These are phyloP conservation scores for Cryptus armator DNA, from an alignment of 2,888 invertebrate genomes.

Conservation along the genomic window DNA sequence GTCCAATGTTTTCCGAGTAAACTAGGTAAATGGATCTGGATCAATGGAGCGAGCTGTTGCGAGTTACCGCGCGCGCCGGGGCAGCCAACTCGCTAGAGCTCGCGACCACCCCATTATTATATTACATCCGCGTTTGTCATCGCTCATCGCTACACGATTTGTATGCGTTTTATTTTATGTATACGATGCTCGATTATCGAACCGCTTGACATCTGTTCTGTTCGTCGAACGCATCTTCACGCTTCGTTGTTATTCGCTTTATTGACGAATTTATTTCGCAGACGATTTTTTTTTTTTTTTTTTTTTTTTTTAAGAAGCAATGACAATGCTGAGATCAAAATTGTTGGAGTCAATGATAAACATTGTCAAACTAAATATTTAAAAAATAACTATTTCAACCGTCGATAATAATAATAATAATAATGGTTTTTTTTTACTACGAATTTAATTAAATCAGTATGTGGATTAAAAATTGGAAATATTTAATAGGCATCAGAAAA, in stretches of 20 bases:
- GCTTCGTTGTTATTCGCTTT: constrained; percentile 4
- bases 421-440: no score
- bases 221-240: neutral
- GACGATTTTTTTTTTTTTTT: neutral
- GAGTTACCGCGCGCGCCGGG: constrained; percentile 33
- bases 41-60: constrained; percentile 69
- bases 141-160: neutral
- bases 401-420: no score
- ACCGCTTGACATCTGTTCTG: neutral
- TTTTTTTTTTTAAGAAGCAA: neutral
- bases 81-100: constrained; percentile 32
- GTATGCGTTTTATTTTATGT: neutral
- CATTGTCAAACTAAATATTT: no score
- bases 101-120: constrained; percentile 29
- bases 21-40: constrained; percentile 75
- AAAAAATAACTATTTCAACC: no score
- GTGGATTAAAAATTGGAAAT: no score
- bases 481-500: no score
- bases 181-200: constrained; percentile 4
- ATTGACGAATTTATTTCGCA: neutral
- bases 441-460: no score
- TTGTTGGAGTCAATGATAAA: neutral
- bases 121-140: constrained; percentile 22
- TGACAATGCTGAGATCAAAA: neutral
- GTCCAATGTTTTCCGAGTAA: constrained; percentile 64